Base-by-base conservation (phyloP, 2,113 vertebrate genomes). In the Tylochromis polylepis region DNA sequence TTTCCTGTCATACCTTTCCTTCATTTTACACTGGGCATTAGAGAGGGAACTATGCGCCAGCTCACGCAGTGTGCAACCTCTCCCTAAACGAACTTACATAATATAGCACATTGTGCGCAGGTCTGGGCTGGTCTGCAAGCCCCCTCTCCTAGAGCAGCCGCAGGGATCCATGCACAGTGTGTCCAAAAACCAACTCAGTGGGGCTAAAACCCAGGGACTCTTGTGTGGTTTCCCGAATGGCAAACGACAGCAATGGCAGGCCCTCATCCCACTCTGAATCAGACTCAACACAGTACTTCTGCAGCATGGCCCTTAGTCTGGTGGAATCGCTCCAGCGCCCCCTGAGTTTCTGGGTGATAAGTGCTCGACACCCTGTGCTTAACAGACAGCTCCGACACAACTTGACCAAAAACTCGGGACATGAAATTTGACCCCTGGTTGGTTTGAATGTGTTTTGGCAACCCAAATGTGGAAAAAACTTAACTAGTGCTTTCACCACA, bases 101-200 rank as follows among this genome's bases (percentile, higher is more conserved):
- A n/a, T 55, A 20, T n/a, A 55, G 20, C n/a, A 5, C 51, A n/a
- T 55, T 55, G 20, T 55, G 3, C 0, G 53, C 1, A 2, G 53
- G 53, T n/a, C 9, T 55, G 0, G 53, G 53, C 9, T 55, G 20
- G 20, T 55, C 53, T 55, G 53, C 20, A 55, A 55, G 10, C 53
- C 53, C 11, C n/a, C 5, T 56, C 18, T 56, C 10, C n/a, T 11
- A 20, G 20, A 56, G 53, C 53, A 56, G 53, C n/a, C 5, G 2
- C 0, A 55, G 0, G 20, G 20, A 9, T 55, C 53, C 53, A 11
- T 2, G 1, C 10, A 55, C 2, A 22, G 53, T 22, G n/a, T 22
- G 53, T 22, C n/a, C n/a, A n/a, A n/a, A n/a, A n/a, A n/a, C 53
- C 20, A 56, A 11, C n/a, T 56, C 53, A 0, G 1, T 20, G 1